Base-by-base conservation (phyloP, 1,140 invertebrate genomes). In the Lepidostoma basale region DNA sequence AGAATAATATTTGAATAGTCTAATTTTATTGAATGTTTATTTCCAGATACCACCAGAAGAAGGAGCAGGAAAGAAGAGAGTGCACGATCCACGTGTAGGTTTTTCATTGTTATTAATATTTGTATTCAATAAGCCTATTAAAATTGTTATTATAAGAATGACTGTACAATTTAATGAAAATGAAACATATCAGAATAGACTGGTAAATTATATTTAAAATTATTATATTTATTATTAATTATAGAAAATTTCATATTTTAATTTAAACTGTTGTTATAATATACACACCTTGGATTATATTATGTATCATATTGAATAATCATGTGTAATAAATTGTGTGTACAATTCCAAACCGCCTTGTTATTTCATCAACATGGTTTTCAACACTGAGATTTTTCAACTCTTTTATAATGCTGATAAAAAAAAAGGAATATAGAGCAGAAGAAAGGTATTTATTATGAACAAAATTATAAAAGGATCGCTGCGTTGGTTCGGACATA, bases 11-110 rank as follows among this genome's bases (percentile, higher is more conserved):
- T n/a, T n/a, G n/a, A n/a, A n/a, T n/a, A n/a, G n/a, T n/a, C n/a
- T n/a, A n/a, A n/a, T n/a, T n/a, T n/a, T n/a, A n/a, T n/a, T n/a
- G n/a, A n/a, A n/a, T n/a, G n/a, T 66, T 64, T 44, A 26, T 54
- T 78, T 77, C 23, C 76, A 83, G 81, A 73, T 83, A 82, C 65
- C 79, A 83, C 71, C 81, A 83, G 72, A 78, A 80, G 56, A 83
- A 83, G 76, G 81, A 83, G 72, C 81, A 82, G 75, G 81, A 83
- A 72, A 75, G 81, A 44, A 77, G 81, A 62, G 81, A 83, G 75
- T 83, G 82, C 74, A 83, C 82, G 36, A 83, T 83, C 60, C 82
- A 83, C 65, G 82, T 83, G 70, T 83, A 83, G 66, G 36, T 65
- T 52, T 65, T 47, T 25, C 33, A 44, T 54, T 49, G 63, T 39